Percentiles rank a stretch among this genome's conserved stretches.
phyloP scores from a whole-genome alignment of 2,888 invertebrate species.

The Hirtodrosophila duncani region DNA sequence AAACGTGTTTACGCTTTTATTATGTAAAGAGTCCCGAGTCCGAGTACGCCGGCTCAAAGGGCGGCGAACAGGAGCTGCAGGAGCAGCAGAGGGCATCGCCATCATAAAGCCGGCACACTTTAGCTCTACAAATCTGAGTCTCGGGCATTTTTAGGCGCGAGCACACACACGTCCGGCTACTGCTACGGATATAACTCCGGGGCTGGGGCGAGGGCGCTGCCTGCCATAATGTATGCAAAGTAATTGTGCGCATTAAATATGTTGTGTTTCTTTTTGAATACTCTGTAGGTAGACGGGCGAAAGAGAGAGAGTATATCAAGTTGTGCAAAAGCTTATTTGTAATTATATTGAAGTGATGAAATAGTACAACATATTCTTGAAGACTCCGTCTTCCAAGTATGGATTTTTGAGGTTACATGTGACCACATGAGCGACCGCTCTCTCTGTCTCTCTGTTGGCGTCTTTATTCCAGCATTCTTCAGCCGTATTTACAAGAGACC shows the following conservation, averaged over 20 bases:
- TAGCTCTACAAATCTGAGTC: conserved; percentile 26
- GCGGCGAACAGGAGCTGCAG: conserved; percentile 3
- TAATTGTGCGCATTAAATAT: conserved; percentile 66
- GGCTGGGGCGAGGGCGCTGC: conserved; percentile 1
- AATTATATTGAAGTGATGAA: too few relatives aligned
- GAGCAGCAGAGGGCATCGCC: conserved; percentile 12
- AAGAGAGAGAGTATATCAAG: too few relatives aligned
- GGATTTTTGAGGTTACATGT: too few relatives aligned
- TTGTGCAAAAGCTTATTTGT: too few relatives aligned
- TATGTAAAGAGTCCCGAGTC: conserved; percentile 49
- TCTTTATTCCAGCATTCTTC: too few relatives aligned
- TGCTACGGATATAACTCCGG: neutral
- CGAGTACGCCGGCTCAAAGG: neutral
- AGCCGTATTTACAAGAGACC: too few relatives aligned
- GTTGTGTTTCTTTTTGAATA: conserved; percentile 40
- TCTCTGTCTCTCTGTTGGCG: too few relatives aligned
- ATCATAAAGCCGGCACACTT: conserved; percentile 34
- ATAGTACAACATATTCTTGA: too few relatives aligned
- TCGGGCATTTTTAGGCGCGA: conserved; percentile 23
- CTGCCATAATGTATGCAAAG: conserved; percentile 63
- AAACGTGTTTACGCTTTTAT: conserved; percentile 73
- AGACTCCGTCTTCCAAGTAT: too few relatives aligned
- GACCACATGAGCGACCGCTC: too few relatives aligned
- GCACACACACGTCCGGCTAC: conserved; percentile 2
- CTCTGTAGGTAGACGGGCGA: too few relatives aligned